Evolutionary conservation across 2,888 invertebrate genomes (phyloP), one percentile per base, ranked within the genome.

Genomic region (Emmelina monodactyla): DNA sequence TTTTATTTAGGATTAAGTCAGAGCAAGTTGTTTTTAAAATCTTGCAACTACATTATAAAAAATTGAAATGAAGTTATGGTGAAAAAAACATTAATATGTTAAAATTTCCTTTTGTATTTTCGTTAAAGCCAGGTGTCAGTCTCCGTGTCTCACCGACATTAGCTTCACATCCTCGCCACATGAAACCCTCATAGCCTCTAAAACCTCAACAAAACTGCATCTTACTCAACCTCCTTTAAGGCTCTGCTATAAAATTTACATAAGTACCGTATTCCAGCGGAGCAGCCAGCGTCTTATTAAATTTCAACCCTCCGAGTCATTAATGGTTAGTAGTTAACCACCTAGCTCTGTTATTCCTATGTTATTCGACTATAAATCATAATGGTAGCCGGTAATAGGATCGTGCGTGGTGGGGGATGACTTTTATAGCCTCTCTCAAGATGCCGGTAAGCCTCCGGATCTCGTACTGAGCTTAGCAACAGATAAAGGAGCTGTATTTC

Each of bases 221-320:
- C 16, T 39, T 16, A 22, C 10, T 28, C 22, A 30, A 46, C 25
- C 19, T 9, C 3, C 9, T 25, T 42, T 53, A 51, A 65, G 70
- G 73, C 62, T 71, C 70, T 63, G 63, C 73, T 65, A 75, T 78
- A 78, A 78, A 78, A 78, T 76, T 78, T 76, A 72, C 78, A 78
- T 78, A 78, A 78, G 72, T 75, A 73, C 78, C 3, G 72, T 66
- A 65, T 62, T 67, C 61, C 59, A 62, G 65, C 71, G 59, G 66
- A 51, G 62, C 55, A 62, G 60, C 63, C n/a, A 53, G 64, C 65
- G 65, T 73, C 76, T 78, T 78, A 78, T 78, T 78, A 78, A 78
- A 78, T 78, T 78, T 78, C 75, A 61, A 72, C 76, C 75, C 73
- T 69, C 68, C 54, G 57, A 71, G 67, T 78, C 78, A 78, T 78